These are phyloP conservation scores for Brenthis ino DNA, from an alignment of 2,888 invertebrate species.

Conservation along the genomic window DNA sequence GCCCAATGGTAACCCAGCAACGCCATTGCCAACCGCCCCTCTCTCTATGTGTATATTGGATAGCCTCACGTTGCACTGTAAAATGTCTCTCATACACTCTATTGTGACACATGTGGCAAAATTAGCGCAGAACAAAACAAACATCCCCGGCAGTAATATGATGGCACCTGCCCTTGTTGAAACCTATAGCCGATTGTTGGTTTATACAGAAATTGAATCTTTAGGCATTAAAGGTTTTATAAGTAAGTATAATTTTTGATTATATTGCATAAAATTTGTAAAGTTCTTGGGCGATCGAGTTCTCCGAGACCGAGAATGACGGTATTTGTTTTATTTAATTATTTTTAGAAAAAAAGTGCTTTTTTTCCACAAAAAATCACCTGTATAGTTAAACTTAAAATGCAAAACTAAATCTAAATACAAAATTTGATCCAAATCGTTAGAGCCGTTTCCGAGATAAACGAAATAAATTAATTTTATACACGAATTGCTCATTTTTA, in stretches of 20 bases:
- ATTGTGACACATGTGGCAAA: constrained; percentile 95
- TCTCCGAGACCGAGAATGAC: too few species aligned
- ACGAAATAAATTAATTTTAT: too few species aligned
- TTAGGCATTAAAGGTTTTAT: constrained; percentile 98
- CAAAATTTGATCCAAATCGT: too few species aligned
- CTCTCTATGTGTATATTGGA: constrained; percentile 96
- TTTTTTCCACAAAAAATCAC: background rate
- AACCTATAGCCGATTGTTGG: constrained; percentile 95
- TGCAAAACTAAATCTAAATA: too few species aligned
- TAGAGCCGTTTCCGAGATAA: too few species aligned
- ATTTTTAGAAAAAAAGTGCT: too few species aligned
- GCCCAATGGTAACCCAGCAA: constrained; percentile 75
- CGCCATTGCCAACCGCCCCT: constrained; percentile 90
- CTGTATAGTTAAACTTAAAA: too few species aligned
- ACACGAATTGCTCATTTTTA: too few species aligned
- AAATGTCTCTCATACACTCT: constrained; percentile 92
- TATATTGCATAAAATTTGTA: background rate
- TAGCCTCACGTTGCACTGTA: constrained; percentile 96
- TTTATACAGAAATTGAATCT: constrained; percentile 98
- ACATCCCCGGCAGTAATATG: constrained; percentile 84
- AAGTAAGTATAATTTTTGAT: constrained; percentile 81
- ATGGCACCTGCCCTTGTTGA: constrained; percentile 96
- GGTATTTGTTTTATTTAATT: too few species aligned
- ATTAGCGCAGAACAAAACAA: constrained; percentile 92
- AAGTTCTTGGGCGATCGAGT: background rate